These are phyloP conservation scores for Nyctibius bracteatus DNA, from an alignment of 2,113 vertebrate genomes.

Conservation along the genomic window DNA sequence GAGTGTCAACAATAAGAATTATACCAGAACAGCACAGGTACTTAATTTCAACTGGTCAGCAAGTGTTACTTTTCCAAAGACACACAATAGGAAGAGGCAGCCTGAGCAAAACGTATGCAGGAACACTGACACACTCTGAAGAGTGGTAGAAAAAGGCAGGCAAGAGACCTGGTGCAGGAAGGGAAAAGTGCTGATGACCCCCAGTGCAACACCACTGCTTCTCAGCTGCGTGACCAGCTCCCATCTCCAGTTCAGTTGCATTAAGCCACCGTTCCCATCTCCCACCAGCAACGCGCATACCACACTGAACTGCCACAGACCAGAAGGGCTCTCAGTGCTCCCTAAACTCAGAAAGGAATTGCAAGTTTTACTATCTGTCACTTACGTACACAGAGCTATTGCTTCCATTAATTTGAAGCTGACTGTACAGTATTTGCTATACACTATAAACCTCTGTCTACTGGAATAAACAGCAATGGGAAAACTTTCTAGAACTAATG, in stretches of 20 bases:
- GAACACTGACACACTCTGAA: neutral
- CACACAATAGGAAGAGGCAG: neutral
- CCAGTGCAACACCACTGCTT: neutral
- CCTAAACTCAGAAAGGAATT: neutral
- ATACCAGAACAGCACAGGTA: neutral
- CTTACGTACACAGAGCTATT: neutral
- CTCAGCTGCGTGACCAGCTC: neutral
- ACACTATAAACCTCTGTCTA: neutral
- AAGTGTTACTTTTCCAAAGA: neutral
- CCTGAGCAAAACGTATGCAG: neutral
- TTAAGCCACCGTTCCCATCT: neutral
- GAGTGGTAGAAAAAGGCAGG: neutral
- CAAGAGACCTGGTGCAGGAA: neutral
- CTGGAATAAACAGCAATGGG: neutral
- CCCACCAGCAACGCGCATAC: neutral
- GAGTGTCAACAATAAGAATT: neutral
- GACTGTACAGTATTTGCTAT: neutral
- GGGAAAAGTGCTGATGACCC: neutral
- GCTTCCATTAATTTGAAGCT: neutral
- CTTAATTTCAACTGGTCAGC: neutral
- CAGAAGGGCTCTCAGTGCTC: neutral
- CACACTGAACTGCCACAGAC: neutral
- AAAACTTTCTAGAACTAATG: neutral
- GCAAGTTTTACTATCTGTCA: neutral
- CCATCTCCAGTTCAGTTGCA: neutral